Evolutionary conservation across 1,140 invertebrate species (phyloP), one percentile per base, ranked within the genome.

Genomic region (Heliconius hewitsoni): DNA sequence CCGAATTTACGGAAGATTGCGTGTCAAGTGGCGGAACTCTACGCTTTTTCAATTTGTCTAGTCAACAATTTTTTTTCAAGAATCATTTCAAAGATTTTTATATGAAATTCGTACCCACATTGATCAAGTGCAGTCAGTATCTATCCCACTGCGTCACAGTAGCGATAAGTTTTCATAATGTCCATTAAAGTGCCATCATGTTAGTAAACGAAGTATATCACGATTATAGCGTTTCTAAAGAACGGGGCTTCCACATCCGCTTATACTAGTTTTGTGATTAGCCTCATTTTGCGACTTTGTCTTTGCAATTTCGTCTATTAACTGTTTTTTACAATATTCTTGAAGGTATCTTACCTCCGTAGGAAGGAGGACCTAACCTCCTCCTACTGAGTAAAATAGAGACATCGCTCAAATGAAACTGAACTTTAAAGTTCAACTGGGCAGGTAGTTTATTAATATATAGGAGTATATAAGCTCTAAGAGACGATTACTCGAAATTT

Each of bases 141-240:
- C 34, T 37, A 37, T 37, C 34, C 55, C 55, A 57, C 55, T 57
- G 55, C 5, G n/a, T 9, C 55, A 57, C n/a, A 23, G 8, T 23
- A 18, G 55, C n/a, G 55, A 8, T 57, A 57, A 2, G 9, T 27
- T 57, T 57, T 57, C 55, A 66, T 30, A 27, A 66, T 66, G 60
- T 13, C 60, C 60, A 66, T 66, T 66, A 66, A 30, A 66, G 60
- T 66, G 8, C 60, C 60, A 66, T 66, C 60, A 66, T 66, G 60
- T 66, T 30, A 66, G 60, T 66, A 66, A 66, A 66, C 60, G 60
- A 66, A 66, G 60, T 66, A 66, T 66, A 66, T 66, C 60, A 66
- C 60, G 60, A 66, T 66, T 66, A 30, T 30, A 66, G 60, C 60
- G 27, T 66, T 66, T 66, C 60, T 66, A 66, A 66, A 66, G 60